These are phyloP conservation scores for Semnornis frantzii DNA, from an alignment of 2,113 vertebrate genomes.

Conservation along the genomic window DNA sequence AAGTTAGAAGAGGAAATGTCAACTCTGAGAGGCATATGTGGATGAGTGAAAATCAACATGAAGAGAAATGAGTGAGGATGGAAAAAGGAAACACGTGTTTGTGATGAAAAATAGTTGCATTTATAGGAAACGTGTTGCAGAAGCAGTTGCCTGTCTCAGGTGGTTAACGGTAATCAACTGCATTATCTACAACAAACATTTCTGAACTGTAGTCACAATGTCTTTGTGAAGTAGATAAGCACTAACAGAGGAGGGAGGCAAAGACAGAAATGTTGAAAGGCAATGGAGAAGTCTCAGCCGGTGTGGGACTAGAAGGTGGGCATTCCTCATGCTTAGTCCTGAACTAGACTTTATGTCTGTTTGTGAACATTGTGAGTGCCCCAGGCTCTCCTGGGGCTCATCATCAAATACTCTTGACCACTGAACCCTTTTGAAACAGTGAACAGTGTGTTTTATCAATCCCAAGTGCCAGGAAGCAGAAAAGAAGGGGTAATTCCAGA, in stretches of 20 bases:
- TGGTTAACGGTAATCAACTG: slow-evolving; percentile 23
- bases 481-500: neutral
- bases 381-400: neutral
- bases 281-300: neutral
- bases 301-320: neutral
- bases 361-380: neutral
- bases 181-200: neutral
- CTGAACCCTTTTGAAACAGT: neutral
- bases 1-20: neutral
- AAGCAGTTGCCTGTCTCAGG: slow-evolving; percentile 38
- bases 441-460: neutral
- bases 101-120: slow-evolving; percentile 38
- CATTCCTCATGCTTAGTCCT: fast-evolving
- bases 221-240: neutral
- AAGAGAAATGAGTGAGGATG: slow-evolving; percentile 10
- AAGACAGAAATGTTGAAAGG: neutral
- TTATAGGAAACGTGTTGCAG: slow-evolving; percentile 35
- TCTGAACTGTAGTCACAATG: neutral
- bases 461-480: neutral
- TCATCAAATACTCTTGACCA: neutral
- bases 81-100: slow-evolving; percentile 63
- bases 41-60: slow-evolving; percentile 16
- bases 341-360: fast-evolving
- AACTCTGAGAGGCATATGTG: neutral
- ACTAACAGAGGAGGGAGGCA: neutral